Evolutionary conservation across 2,797 vertebrate species (phyloP).

Genomic region (Sphaeramia orbicularis): DNA sequence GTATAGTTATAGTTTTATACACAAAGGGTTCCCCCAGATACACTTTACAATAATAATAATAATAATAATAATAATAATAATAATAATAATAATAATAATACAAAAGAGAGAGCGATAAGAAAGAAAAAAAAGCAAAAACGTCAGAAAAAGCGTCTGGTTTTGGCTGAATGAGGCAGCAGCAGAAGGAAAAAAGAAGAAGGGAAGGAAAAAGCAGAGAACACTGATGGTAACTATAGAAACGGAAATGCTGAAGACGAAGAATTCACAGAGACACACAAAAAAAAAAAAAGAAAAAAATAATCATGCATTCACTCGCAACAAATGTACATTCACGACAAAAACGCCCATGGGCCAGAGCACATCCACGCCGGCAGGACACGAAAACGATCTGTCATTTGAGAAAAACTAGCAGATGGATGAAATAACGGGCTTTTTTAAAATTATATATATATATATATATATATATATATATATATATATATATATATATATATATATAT

Average conservation of each 20-base stretch:
- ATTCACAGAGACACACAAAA: not conserved
- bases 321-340: slow-evolving; percentile 69
- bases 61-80: slow-evolving; percentile 59
- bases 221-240: slow-evolving; percentile 72
- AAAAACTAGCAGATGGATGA: slow-evolving; percentile 62
- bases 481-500: no score
- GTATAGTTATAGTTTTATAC: slow-evolving; percentile 77
- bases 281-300: not conserved
- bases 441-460: no score
- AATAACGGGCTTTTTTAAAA: slow-evolving; percentile 47
- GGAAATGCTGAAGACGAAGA: slow-evolving; percentile 50
- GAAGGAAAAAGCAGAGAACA: slow-evolving; percentile 67
- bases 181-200: slow-evolving; percentile 4
- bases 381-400: no score
- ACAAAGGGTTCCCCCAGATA: slow-evolving; percentile 79
- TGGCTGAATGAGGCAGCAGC: slow-evolving; percentile 66
- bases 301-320: slow-evolving; percentile 56
- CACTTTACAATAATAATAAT: slow-evolving; percentile 81
- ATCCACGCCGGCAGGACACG: no score
- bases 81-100: slow-evolving; percentile 24
- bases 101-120: slow-evolving; percentile 58
- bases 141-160: slow-evolving; percentile 66
- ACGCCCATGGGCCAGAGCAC: no score
- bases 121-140: slow-evolving; percentile 65
- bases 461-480: no score